Base-by-base conservation (phyloP, 2,888 invertebrate genomes). In the Eubasilissa splendida region DNA sequence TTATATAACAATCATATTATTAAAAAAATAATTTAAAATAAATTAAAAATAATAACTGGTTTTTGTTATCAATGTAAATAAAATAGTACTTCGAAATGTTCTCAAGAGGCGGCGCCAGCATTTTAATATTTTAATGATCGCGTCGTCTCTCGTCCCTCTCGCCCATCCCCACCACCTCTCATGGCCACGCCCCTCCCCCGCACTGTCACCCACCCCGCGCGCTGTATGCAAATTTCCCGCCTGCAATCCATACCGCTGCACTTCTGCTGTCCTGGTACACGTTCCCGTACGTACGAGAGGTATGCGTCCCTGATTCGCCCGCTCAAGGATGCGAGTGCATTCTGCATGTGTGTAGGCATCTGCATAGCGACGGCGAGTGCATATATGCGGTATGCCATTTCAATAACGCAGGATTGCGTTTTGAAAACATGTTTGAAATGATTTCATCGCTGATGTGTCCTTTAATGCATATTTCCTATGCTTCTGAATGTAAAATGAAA, bases 61-160 rank as follows among this genome's bases (percentile, higher is more conserved):
- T 42, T 5, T 42, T 42, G 42, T 7, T 5, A 5, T 42, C 42
- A 42, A 42, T 42, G 7, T 42, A 42, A 42, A 42, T 42, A 42
- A 42, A 42, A 42, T 42, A 7, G 42, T 63, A 33, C 63, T 63
- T 63, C 63, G 63, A 63, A 63, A 63, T 63, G 33, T 42, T 31
- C 42, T 63, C 77, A 59, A 59, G 50, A 75, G 65, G 78, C 71
- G 71, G 76, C 74, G 74, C 66, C 58, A 60, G 63, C 63, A 66
- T 82, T 77, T 76, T 77, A 83, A 81, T 81, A 83, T 81, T 80
- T 79, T 83, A 82, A 82, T 82, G 82, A 83, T 68, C 63, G 42
- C 42, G 7, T 42, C 42, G 2, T 42, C 42, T 42, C 4, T 42
- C 7, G 65, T 78, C 71, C 59, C n/a, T 73, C 78, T 42, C 58